Conservation (phyloP, 2,888 invertebrate species). For the Tachina fera region DNA sequence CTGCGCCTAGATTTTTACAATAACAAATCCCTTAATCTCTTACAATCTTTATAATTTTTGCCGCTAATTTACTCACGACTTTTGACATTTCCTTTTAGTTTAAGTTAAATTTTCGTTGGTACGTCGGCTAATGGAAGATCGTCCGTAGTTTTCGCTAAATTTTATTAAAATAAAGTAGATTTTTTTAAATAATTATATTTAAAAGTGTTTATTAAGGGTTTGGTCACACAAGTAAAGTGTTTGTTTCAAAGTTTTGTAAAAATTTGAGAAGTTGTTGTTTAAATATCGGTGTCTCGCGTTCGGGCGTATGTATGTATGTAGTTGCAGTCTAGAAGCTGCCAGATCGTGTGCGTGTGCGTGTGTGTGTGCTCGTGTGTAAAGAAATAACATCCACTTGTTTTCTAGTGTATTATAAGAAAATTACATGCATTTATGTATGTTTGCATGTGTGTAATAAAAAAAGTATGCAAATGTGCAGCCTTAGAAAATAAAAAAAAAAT, state of each 20-base stretch:
- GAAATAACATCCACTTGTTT: neutral
- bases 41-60: constrained; percentile 4
- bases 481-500: neutral
- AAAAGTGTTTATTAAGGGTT: too few relatives aligned
- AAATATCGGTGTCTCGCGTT: neutral
- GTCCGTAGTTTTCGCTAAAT: neutral
- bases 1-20: neutral
- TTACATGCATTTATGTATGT: too few relatives aligned
- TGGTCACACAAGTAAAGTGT: too few relatives aligned
- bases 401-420: neutral
- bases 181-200: too few relatives aligned
- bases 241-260: too few relatives aligned
- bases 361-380: neutral
- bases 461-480: too few relatives aligned
- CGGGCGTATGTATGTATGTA: too few relatives aligned
- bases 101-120: neutral
- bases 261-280: neutral
- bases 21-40: constrained; percentile 16
- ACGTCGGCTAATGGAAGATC: neutral
- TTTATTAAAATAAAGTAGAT: neutral
- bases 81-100: constrained; percentile 5
- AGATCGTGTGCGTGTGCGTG: neutral
- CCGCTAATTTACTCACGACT: neutral
- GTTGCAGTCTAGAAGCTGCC: neutral
- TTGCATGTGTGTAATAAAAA: too few relatives aligned